phyloP scores from a whole-genome alignment of 2,113 vertebrate species.

The Esox niger region DNA sequence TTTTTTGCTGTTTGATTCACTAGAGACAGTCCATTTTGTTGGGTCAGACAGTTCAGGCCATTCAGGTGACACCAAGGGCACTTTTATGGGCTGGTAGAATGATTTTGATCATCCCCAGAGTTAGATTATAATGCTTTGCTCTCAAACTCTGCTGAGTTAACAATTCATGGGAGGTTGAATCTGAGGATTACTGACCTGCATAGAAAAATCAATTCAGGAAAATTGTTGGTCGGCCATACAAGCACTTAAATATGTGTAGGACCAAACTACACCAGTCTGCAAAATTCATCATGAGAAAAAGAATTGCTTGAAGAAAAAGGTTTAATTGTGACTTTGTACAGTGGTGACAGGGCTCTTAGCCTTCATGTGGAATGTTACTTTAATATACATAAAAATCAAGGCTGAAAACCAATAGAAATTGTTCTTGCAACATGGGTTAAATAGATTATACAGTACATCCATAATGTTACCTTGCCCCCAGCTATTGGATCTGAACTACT shows the following conservation, averaged over 20 bases:
- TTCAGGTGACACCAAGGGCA: not conserved
- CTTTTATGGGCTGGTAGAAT: conserved; percentile 2
- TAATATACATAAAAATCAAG: conserved; percentile 1
- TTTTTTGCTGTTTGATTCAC: not conserved
- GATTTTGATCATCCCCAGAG: conserved; percentile 46
- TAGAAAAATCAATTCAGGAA: conserved; percentile 47
- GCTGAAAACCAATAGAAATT: conserved; percentile 39
- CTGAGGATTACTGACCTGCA: conserved; percentile 55
- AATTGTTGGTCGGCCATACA: not conserved
- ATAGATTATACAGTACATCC: conserved; percentile 40
- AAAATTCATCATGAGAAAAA: not conserved
- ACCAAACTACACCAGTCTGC: not conserved
- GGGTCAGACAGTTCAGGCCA: not conserved
- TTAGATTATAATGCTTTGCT: conserved; percentile 41
- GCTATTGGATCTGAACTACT: no score
- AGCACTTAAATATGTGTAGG: conserved; percentile 2
- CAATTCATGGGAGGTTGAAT: conserved; percentile 30
- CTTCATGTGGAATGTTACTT: not conserved
- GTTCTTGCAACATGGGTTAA: conserved; percentile 43
- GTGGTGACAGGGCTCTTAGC: no score
- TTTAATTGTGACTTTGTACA: not conserved
- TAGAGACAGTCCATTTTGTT: not conserved
- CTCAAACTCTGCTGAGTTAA: conserved; percentile 50
- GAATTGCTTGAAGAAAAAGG: not conserved
- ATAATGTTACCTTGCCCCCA: no score